These are phyloP conservation scores for Gymnoscopelus microlampas DNA, from an alignment of 2,797 vertebrate genomes.

Conservation along the genomic window DNA sequence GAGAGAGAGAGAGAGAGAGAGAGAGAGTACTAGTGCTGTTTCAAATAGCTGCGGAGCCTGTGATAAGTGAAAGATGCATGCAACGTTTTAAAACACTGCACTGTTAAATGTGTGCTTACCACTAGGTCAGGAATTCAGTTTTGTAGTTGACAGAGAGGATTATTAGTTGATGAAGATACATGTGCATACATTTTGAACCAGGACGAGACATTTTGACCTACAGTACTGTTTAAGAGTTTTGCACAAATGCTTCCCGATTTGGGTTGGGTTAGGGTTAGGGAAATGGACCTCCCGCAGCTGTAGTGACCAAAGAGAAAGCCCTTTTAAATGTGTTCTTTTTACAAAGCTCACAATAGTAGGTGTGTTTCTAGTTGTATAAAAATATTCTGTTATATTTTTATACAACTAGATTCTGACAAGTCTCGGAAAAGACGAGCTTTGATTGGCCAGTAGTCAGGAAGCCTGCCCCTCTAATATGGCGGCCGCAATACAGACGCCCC, in stretches of 20 bases:
- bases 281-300: background rate
- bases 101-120: slow-evolving; percentile 15
- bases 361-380: too few species aligned
- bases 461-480: too few species aligned
- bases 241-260: slow-evolving; percentile 20
- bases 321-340: background rate
- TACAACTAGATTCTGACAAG: too few species aligned
- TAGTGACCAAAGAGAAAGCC: background rate
- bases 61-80: background rate
- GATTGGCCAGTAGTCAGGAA: too few species aligned
- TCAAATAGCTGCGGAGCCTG: slow-evolving; percentile 14
- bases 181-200: slow-evolving; percentile 16
- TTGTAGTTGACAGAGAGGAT: slow-evolving; percentile 34
- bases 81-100: background rate
- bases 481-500: too few species aligned
- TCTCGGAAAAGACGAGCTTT: too few species aligned
- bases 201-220: slow-evolving; percentile 16
- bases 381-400: too few species aligned
- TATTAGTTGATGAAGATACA: slow-evolving; percentile 33
- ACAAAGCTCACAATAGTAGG: too few species aligned
- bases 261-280: too few species aligned
- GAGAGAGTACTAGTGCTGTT: too few species aligned
- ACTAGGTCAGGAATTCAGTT: slow-evolving; percentile 14
- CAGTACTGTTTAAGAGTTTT: too few species aligned
- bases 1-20: slow-evolving; percentile 16